Conservation (phyloP, 1,140 invertebrate genomes). For the Drosophila nannoptera region DNA sequence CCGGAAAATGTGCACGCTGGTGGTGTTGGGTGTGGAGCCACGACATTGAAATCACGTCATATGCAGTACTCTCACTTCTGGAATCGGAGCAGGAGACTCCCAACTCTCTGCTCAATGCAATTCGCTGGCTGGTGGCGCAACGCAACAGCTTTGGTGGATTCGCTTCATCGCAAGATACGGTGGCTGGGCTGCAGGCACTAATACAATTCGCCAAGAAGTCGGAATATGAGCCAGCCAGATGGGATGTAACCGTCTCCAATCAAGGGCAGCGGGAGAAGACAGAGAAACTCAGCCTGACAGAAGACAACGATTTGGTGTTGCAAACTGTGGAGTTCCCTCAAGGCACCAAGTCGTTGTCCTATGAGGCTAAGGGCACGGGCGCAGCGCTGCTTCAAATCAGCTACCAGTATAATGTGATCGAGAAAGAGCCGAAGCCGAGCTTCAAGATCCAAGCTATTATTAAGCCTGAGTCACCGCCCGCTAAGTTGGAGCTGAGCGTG, state of each 20-base stretch:
- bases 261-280: conserved; percentile 64
- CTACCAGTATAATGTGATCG: conserved; percentile 89
- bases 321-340: conserved; percentile 71
- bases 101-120: conserved; percentile 79
- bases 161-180: conserved; percentile 85
- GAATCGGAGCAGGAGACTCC: conserved; percentile 79
- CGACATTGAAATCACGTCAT: conserved; percentile 89
- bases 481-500: conserved; percentile 87
- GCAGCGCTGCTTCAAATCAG: conserved; percentile 89
- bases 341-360: conserved; percentile 79
- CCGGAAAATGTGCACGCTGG: conserved; percentile 82
- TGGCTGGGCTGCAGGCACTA: conserved; percentile 84
- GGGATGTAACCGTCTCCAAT: conserved; percentile 50
- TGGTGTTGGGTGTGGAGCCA: conserved; percentile 80
- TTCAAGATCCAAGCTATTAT: conserved; percentile 89
- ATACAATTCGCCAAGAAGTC: conserved; percentile 81
- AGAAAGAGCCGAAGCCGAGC: conserved; percentile 88
- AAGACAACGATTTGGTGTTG: conserved; percentile 67
- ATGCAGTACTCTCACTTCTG: conserved; percentile 84
- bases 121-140: conserved; percentile 87
- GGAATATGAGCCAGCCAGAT: conserved; percentile 60
- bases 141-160: conserved; percentile 89
- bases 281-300: conserved; percentile 52
- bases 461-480: conserved; percentile 84
- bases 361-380: conserved; percentile 85